A percentile compares a stretch with the other conserved stretches of the same genome.
Conservation (phyloP, 2,888 invertebrate species). For the Lycocerus yunnanus region DNA sequence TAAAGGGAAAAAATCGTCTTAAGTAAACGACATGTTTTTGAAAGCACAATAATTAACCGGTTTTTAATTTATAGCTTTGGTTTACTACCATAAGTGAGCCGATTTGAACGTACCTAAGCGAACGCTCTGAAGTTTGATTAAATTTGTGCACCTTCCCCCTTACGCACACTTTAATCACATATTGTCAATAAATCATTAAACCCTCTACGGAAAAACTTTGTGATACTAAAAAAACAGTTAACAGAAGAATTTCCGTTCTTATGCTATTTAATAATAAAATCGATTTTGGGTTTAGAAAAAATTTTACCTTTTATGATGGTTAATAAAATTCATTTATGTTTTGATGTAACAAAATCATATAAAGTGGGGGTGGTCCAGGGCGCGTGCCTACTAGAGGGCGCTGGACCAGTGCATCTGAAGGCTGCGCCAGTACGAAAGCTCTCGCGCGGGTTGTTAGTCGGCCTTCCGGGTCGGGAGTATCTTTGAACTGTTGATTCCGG, state of each 20-base stretch:
- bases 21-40: neutral
- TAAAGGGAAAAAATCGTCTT: neutral
- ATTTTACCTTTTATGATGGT: constrained; percentile 19
- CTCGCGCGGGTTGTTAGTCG: constrained; percentile 26
- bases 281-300: neutral
- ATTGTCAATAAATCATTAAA: neutral
- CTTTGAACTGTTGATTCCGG: constrained; percentile 33
- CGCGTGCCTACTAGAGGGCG: constrained; percentile 35
- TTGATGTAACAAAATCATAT: constrained; percentile 41
- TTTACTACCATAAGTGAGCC: too few relatives aligned
- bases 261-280: neutral
- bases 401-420: constrained; percentile 33
- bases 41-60: neutral
- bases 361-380: constrained; percentile 29
- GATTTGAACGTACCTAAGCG: neutral
- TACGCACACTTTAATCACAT: neutral
- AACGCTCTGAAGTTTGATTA: neutral
- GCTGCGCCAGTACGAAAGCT: constrained; percentile 33
- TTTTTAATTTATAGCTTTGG: neutral
- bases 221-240: neutral
- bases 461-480: constrained; percentile 12
- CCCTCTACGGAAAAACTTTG: neutral
- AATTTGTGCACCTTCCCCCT: neutral
- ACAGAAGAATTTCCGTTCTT: neutral
- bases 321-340: constrained; percentile 40